Percentiles rank a stretch among this genome's conserved stretches.
These are phyloP conservation scores for Galagoides demidoff DNA, from an alignment of 2,797 vertebrate species.

Conservation along the genomic window DNA sequence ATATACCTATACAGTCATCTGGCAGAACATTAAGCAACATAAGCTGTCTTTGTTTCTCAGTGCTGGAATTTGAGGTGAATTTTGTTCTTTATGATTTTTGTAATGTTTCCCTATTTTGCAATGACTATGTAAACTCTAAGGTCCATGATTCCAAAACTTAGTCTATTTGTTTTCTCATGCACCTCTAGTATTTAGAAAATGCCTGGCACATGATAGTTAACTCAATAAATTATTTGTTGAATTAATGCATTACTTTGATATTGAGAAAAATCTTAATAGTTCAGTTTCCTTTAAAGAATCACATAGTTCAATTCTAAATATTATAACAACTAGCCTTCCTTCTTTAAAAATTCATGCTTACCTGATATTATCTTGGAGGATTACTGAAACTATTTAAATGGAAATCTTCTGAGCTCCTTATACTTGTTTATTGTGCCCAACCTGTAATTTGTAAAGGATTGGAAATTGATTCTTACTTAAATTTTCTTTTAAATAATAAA, in stretches of 20 bases:
- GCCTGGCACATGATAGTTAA: not conserved
- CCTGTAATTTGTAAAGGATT: conserved; percentile 86
- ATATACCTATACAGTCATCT: not conserved
- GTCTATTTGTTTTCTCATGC: not conserved
- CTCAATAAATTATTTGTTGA: not conserved
- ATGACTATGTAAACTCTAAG: not conserved
- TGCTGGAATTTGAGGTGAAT: not conserved
- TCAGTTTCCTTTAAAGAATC: conserved; percentile 24
- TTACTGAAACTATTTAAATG: conserved; percentile 88
- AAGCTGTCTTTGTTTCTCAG: not conserved
- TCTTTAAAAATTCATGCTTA: conserved; percentile 82
- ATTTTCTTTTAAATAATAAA: not conserved
- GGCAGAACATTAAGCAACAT: not conserved
- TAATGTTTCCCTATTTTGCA: not conserved
- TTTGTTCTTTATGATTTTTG: not conserved
- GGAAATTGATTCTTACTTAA: conserved; percentile 27
- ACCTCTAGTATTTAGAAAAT: not conserved
- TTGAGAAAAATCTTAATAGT: not conserved
- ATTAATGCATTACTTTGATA: not conserved
- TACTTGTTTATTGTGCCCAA: conserved; percentile 90
- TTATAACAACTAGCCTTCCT: not conserved
- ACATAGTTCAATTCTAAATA: not conserved
- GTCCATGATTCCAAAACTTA: not conserved
- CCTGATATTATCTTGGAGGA: conserved; percentile 93
- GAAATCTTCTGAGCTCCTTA: conserved; percentile 89